These are phyloP conservation scores for Moxostoma hubbsi DNA, from an alignment of 2,797 vertebrate species.

Conservation along the genomic window DNA sequence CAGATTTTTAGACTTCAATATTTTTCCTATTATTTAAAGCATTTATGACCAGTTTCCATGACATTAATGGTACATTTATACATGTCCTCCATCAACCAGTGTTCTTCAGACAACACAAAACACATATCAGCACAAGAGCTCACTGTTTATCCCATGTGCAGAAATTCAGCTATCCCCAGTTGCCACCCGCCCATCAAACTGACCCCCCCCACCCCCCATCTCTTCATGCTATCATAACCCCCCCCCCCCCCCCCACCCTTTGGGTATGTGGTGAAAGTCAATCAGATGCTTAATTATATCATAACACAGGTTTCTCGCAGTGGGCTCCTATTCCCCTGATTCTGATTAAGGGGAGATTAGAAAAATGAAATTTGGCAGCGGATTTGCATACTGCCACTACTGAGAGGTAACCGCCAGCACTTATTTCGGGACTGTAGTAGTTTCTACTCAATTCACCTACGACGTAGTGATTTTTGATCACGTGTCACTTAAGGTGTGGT, in stretches of 20 bases:
- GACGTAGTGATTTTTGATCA: no score
- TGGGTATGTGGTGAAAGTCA: slow-evolving; percentile 90
- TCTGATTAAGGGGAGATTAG: slow-evolving; percentile 94
- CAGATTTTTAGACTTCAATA: no score
- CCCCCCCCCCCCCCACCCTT: slow-evolving; percentile 72
- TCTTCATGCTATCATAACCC: slow-evolving; percentile 72
- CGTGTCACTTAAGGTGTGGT: no score
- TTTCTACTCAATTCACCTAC: no score
- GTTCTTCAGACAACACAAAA: not conserved
- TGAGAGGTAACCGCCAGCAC: slow-evolving; percentile 43
- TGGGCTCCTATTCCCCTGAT: slow-evolving; percentile 93
- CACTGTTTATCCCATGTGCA: slow-evolving; percentile 30
- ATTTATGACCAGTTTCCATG: not conserved
- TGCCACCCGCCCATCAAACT: slow-evolving; percentile 44
- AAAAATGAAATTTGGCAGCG: slow-evolving; percentile 93
- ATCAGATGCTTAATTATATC: slow-evolving; percentile 97
- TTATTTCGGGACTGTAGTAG: slow-evolving; percentile 11
- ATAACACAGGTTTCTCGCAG: slow-evolving; percentile 92
- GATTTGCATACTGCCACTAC: slow-evolving; percentile 83
- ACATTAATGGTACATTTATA: not conserved
- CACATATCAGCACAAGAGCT: not conserved
- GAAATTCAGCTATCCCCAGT: slow-evolving; percentile 29
- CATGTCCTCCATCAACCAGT: not conserved
- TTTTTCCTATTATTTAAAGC: no score
- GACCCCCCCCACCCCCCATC: slow-evolving; percentile 74